Base-by-base conservation (phyloP, 2,113 vertebrate species). In the Chaetura pelagica region DNA sequence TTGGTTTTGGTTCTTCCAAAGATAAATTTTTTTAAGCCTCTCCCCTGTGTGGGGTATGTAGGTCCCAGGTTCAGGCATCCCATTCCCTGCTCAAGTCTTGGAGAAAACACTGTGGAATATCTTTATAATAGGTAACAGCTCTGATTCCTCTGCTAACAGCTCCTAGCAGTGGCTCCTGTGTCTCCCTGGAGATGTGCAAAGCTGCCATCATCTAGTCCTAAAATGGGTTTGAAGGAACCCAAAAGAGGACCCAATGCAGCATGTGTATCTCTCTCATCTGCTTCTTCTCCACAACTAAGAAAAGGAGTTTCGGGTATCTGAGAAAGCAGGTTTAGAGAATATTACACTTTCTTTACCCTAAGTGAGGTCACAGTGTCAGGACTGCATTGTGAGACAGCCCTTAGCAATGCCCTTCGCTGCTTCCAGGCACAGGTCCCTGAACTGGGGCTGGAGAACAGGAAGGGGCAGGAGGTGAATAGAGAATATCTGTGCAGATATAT, bases 1-100 rank as follows among this genome's bases (percentile, higher is more conserved):
- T 77, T 92, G 2, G 72, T 27, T 67, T 90, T 89, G 52, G 42
- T 93, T 94, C 63, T 87, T 93, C 30, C 80, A 89, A 92, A 73
- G 64, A 75, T 66, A 89, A 81, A 49, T 78, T 82, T 81, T 95
- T 84, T 84, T 66, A 89, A 69, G 46, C 15, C 38, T 84, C 46
- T 89, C 24, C 30, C 35, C 14, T 62, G 9, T 42, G 62, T 76
- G 54, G 15, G n/a, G 35, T 87, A 4, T 20, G 35, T 9, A 82
- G 80, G n/a, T 75, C 32, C 54, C 52, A 90, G 49, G 67, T 84
- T 93, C 68, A 84, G 26, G 19, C 26, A 55, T 40, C 30, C 46
- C n/a, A n/a, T 90, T 77, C 42, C 24, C 42, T 59, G 20, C 22
- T 44, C 24, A 54, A 58, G 14, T 68, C 15, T 73, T 66, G 44